Evolutionary conservation across 1,140 invertebrate genomes (phyloP), one percentile per base, ranked within the genome.

Genomic region (Drosophila tsacasi): DNA sequence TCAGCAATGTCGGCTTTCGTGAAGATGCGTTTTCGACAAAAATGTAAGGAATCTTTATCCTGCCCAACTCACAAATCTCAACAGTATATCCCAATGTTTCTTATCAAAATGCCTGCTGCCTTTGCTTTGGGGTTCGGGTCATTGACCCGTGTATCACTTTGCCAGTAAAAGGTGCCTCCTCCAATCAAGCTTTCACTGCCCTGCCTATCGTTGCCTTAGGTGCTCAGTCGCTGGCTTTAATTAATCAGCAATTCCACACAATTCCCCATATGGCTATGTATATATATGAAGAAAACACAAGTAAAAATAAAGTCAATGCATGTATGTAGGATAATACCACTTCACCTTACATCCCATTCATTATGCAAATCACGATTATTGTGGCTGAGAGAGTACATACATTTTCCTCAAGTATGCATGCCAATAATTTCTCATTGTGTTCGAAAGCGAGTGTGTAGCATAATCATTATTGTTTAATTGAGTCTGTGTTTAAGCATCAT

Each of bases 141-240:
- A 47, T 52, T 73, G 67, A 72, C 72, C 54, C n/a, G 12, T 7
- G 10, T 39, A 52, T 32, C 68, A 75, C 58, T 58, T 60, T 40
- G 47, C 50, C 42, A 44, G 44, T 46, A 65, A 77, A 77, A 78
- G 75, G 75, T 78, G 75, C 74, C 40, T 19, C 75, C 40, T 23
- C 49, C 57, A 21, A 40, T 57, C 40, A 52, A 76, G 62, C 75
- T 78, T 66, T 78, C 75, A 78, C 75, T 78, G 75, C 75, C 75
- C 75, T 78, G 75, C 74, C 75, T 62, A 77, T 68, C 64, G 49
- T 68, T 75, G 75, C 57, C 75, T 78, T 78, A 78, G 75, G 75
- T 78, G 75, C 75, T 78, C 57, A 78, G 57, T 49, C 54, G 65
- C 40, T 40, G 72, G 63, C 74, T 77, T 76, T 67, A 76, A 76